Conservation (phyloP, 2,888 invertebrate genomes). For the Melinaea menophilus region DNA sequence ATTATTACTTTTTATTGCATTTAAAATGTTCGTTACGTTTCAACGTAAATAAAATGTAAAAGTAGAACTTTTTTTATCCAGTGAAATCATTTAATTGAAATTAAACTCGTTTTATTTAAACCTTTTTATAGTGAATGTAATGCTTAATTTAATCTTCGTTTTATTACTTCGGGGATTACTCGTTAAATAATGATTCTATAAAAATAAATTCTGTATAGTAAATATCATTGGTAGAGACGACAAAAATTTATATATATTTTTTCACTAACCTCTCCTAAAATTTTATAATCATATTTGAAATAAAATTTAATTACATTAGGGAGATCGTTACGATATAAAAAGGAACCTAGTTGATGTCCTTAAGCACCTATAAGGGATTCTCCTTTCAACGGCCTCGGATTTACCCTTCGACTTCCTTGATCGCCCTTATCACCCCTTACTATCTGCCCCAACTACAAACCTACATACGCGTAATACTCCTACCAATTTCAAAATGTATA, state of each 20-base stretch:
- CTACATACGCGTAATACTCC: constrained; percentile 23
- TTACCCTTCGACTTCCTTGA: constrained; percentile 35
- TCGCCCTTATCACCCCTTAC: constrained; percentile 33
- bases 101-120: neutral
- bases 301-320: constrained; percentile 16
- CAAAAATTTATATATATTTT: neutral
- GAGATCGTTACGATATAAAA: constrained; percentile 13
- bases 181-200: too few species aligned
- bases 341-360: constrained; percentile 21
- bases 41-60: constrained; percentile 12
- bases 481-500: constrained; percentile 30
- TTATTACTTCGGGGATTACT: too few species aligned
- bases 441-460: constrained; percentile 29
- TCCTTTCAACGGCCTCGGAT: constrained; percentile 32
- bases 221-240: neutral
- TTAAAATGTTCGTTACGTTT: constrained; percentile 28
- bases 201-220: too few species aligned
- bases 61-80: neutral
- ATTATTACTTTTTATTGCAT: constrained; percentile 26
- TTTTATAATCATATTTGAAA: constrained; percentile 2
- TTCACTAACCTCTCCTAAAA: too few species aligned
- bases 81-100: constrained; percentile 2
- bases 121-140: constrained; percentile 2
- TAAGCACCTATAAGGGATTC: constrained; percentile 32
- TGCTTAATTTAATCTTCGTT: neutral